Evolutionary conservation across 1,140 invertebrate genomes (phyloP).

Genomic region (Hypothenemus hampei): DNA sequence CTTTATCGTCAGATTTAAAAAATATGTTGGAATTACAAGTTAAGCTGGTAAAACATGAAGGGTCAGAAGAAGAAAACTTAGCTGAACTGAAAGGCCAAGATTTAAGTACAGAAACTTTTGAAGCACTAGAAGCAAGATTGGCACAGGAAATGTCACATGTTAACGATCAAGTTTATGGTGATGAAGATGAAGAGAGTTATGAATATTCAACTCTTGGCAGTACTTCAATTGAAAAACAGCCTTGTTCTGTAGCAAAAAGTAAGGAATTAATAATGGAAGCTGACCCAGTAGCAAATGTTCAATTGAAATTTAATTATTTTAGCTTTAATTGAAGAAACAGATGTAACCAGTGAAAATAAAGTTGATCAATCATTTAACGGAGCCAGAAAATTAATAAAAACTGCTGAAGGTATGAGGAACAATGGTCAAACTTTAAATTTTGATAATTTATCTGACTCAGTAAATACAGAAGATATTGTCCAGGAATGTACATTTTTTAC

Average conservation of each 20-base stretch:
- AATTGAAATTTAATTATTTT: no score
- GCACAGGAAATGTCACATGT: conserved; percentile 33
- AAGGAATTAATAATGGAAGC: no score
- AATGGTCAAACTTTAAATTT: no score
- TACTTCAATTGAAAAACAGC: conserved; percentile 15
- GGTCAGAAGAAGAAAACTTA: background rate
- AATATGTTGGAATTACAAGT: background rate
- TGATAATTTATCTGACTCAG: no score
- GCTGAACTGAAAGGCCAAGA: conserved; percentile 29
- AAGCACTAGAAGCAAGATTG: conserved; percentile 41
- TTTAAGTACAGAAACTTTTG: conserved; percentile 40
- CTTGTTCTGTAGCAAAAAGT: no score
- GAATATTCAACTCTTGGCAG: conserved; percentile 6
- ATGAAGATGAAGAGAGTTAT: conserved; percentile 28
- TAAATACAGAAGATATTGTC: no score
- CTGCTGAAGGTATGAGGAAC: no score
- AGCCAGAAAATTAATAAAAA: no score
- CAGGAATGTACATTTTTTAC: no score
- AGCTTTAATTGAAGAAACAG: no score
- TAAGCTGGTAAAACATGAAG: background rate
- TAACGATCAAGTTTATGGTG: conserved; percentile 32
- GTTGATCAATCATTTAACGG: no score
- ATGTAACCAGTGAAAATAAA: background rate
- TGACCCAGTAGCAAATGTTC: no score
- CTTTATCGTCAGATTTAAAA: background rate